These are phyloP conservation scores for Lanistes nyassanus DNA, from an alignment of 1,140 invertebrate species.

Conservation along the genomic window DNA sequence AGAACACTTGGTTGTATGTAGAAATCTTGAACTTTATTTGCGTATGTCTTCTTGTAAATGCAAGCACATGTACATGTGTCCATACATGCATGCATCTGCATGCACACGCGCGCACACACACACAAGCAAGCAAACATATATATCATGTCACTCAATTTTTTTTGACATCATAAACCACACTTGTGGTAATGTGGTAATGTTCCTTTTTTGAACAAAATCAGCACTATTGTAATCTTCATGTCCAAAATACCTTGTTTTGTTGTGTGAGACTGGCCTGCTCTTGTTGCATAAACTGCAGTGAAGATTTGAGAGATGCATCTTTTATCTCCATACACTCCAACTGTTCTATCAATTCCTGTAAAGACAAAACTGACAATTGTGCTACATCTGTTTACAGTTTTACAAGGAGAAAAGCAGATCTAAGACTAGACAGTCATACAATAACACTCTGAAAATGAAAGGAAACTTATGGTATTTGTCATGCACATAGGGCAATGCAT, in stretches of 20 bases:
- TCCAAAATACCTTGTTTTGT: slow-evolving; percentile 48
- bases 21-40: too few species aligned
- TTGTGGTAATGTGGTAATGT: neutral
- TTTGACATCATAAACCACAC: neutral
- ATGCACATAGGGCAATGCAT: too few species aligned
- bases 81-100: neutral
- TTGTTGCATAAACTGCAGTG: slow-evolving; percentile 57
- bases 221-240: neutral
- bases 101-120: slow-evolving; percentile 2
- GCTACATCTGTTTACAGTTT: neutral
- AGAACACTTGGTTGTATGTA: too few species aligned
- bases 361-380: slow-evolving; percentile 4
- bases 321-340: slow-evolving; percentile 64
- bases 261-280: slow-evolving; percentile 45
- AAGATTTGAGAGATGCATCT: slow-evolving; percentile 56
- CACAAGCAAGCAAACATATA: neutral
- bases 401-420: neutral
- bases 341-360: slow-evolving; percentile 56
- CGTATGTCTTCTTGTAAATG: too few species aligned
- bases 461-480: too few species aligned
- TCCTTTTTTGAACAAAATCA: too few species aligned
- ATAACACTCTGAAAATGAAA: too few species aligned
- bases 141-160: neutral
- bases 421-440: too few species aligned
- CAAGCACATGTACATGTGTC: too few species aligned